phyloP scores from a whole-genome alignment of 2,888 invertebrate genomes.

The Scaeva pyrastri region DNA sequence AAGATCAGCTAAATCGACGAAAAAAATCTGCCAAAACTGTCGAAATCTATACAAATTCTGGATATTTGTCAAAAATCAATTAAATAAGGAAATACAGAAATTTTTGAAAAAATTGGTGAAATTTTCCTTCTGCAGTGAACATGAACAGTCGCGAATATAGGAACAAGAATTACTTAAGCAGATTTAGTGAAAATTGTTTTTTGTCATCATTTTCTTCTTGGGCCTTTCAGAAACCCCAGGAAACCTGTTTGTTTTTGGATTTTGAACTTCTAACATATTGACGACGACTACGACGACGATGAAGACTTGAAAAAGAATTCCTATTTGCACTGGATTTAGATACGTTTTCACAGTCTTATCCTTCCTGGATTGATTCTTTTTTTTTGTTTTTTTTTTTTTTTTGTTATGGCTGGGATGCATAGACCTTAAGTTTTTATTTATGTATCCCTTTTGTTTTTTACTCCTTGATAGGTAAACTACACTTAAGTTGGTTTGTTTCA shows the following conservation, averaged over 20 bases:
- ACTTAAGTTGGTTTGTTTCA: conserved; percentile 43
- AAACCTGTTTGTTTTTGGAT: conserved; percentile 59
- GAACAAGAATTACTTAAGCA: conserved; percentile 72
- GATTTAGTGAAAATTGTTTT: conserved; percentile 71
- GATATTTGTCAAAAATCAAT: too few relatives aligned
- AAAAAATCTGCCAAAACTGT: too few relatives aligned
- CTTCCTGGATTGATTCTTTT: conserved; percentile 54
- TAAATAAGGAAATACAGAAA: background rate
- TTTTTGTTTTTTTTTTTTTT: conserved; percentile 59
- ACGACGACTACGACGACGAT: background rate
- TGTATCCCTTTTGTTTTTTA: conserved; percentile 68
- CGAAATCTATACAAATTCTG: too few relatives aligned
- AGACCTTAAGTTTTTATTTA: conserved; percentile 59
- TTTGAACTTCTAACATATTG: conserved; percentile 36
- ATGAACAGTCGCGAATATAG: conserved; percentile 47
- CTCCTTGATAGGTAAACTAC: conserved; percentile 22
- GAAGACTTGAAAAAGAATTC: conserved; percentile 33
- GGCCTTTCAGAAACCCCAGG: background rate
- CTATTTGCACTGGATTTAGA: conserved; percentile 69
- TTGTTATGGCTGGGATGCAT: conserved; percentile 58
- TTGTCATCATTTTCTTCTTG: conserved; percentile 44
- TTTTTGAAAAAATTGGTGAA: background rate
- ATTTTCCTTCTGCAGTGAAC: background rate
- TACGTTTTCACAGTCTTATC: conserved; percentile 61
- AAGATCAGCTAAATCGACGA: too few relatives aligned